Base-by-base conservation (phyloP, 2,797 vertebrate species). In the Alauda arvensis region DNA sequence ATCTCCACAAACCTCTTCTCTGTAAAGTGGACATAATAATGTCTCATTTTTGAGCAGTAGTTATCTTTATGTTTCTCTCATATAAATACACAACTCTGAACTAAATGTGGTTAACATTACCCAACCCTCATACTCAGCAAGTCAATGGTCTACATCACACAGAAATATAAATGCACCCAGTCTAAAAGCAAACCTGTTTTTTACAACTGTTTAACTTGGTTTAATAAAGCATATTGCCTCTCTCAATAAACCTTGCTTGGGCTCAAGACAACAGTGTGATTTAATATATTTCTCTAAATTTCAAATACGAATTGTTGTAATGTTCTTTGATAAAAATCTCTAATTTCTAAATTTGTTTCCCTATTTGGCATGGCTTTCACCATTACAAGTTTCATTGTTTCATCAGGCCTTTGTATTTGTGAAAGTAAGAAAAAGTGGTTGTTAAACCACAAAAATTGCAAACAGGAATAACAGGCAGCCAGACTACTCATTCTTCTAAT, bases 361-460 rank as follows among this genome's bases (percentile, higher is more conserved):
- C 62, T 55, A 45, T 57, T 88, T 84, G 28, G 77, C 31, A 55
- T 2, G 6, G 14, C 37, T 88, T 90, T 90, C 55, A 62, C 28
- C 18, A 40, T 48, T 12, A 33, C 6, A 65, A 52, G 18, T 59
- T 71, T 59, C 59, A 71, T 39, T 80, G 48, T 77, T 85, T 91
- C n/a, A 78, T 84, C 26, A 52, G 25, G 26, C 14, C 26, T 74
- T 70, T 67, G 39, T 39, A 74, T 70, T 89, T 71, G 10, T 60
- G 26, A 55, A 89, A 90, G 53, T 40, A 91, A 65, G 68, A 92
- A 92, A 81, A 78, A 8, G 24, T 52, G 62, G 40, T 43, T 89
- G 39, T 81, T 80, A 91, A 90, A 81, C 56, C 70, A 89, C 77
- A 85, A 66, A 85, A 83, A 84, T 43, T 77, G 77, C 42, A 51